Evolutionary conservation across 1,140 invertebrate species (phyloP).

Genomic region (Pachypeltis micranthus): DNA sequence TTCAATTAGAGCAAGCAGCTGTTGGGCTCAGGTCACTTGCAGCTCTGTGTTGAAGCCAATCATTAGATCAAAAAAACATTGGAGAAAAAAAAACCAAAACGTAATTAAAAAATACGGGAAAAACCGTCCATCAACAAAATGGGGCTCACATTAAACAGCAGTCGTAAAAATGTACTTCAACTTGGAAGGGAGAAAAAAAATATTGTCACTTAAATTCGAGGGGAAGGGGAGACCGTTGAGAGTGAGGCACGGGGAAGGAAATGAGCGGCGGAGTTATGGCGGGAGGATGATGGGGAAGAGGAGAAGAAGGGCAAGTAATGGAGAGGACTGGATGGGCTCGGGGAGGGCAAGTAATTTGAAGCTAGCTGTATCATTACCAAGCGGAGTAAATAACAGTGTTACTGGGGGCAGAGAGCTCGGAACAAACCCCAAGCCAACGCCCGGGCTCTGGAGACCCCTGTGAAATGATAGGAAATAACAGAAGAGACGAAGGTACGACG

Average conservation of each 20-base stretch:
- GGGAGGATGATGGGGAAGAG: background rate
- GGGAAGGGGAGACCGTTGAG: no score
- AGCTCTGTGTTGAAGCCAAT: no score
- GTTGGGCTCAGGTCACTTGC: no score
- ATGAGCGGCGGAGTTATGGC: no score
- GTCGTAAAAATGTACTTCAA: slow-evolving; percentile 3
- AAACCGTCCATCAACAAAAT: no score
- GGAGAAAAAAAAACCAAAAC: no score
- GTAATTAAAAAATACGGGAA: no score
- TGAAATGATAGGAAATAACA: slow-evolving; percentile 10
- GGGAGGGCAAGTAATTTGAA: slow-evolving; percentile 1
- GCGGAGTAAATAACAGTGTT: slow-evolving; percentile 8
- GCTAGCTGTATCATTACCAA: slow-evolving; percentile 8
- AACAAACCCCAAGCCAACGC: slow-evolving; percentile 6
- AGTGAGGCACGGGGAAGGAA: no score
- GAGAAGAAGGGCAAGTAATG: background rate
- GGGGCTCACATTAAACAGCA: no score
- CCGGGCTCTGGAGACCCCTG: background rate
- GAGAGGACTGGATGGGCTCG: background rate
- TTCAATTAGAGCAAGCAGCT: no score
- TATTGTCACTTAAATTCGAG: slow-evolving; percentile 2
- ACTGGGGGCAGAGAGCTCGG: background rate
- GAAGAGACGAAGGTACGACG: background rate
- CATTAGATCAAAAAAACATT: no score
- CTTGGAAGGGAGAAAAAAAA: background rate